A percentile compares a stretch with the other conserved stretches of the same genome.
These are phyloP conservation scores for Hemistola chrysoprasaria DNA, from an alignment of 2,888 invertebrate species.

Conservation along the genomic window DNA sequence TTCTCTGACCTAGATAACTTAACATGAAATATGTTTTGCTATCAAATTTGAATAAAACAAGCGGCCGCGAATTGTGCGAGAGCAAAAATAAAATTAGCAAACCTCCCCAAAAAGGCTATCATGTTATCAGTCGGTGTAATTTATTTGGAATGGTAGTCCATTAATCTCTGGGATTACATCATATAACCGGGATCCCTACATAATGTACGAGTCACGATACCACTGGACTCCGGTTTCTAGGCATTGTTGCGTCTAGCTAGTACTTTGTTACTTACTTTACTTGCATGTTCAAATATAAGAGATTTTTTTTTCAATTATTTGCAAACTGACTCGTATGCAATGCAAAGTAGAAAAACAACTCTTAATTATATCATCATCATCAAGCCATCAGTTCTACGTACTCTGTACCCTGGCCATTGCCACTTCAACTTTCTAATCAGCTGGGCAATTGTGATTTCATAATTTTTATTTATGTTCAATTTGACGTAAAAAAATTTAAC, in stretches of 20 bases:
- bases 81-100: conserved; percentile 51
- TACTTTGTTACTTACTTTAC: too few relatives aligned
- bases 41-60: conserved; percentile 61
- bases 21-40: conserved; percentile 63
- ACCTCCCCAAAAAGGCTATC: conserved; percentile 38
- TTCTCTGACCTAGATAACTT: conserved; percentile 52
- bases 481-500: too few relatives aligned
- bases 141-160: conserved; percentile 46
- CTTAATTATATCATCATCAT: too few relatives aligned
- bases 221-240: conserved; percentile 17
- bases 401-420: too few relatives aligned
- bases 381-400: too few relatives aligned
- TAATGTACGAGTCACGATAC: conserved; percentile 28
- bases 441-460: too few relatives aligned
- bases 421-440: too few relatives aligned
- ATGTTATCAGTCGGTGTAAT: conserved; percentile 44
- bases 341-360: too few relatives aligned
- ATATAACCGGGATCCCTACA: conserved; percentile 31
- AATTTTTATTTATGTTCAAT: too few relatives aligned
- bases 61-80: conserved; percentile 27
- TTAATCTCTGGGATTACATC: conserved; percentile 36
- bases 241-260: conserved; percentile 4
- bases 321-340: too few relatives aligned
- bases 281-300: too few relatives aligned
- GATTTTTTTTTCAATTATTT: too few relatives aligned